phyloP scores from a whole-genome alignment of 2,888 invertebrate species.

The Copidosoma aretas region DNA sequence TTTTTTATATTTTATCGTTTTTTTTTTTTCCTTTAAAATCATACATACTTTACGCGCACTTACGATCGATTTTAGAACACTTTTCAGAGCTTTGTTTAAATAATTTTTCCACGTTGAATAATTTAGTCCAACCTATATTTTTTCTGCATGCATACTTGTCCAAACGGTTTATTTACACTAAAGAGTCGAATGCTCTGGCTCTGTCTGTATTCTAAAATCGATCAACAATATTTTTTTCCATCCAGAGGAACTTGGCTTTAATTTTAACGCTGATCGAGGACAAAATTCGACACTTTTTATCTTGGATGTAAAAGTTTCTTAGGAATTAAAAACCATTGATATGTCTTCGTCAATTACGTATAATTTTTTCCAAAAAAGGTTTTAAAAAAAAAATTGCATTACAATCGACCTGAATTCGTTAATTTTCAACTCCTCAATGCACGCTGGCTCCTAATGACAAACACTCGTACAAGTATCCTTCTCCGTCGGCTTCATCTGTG shows the following conservation, averaged over 20 bases:
- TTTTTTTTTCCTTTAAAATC: conserved; percentile 21
- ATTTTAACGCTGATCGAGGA: conserved; percentile 2
- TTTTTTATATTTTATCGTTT: not conserved
- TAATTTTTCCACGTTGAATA: not conserved
- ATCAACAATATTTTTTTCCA: conserved; percentile 8
- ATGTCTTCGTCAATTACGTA: not conserved
- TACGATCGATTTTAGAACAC: conserved; percentile 25
- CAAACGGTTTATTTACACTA: conserved; percentile 36
- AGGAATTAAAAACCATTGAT: conserved; percentile 10
- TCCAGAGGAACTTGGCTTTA: conserved; percentile 15
- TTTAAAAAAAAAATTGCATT: conserved; percentile 3
- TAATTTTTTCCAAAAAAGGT: not conserved
- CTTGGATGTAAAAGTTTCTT: not conserved
- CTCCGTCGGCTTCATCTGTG: conserved; percentile 1
- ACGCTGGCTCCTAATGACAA: conserved; percentile 37
- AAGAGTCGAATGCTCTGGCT: not conserved
- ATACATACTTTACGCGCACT: not conserved
- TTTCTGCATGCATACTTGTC: conserved; percentile 19
- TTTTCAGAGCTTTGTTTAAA: conserved; percentile 2
- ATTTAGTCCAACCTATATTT: conserved; percentile 15
- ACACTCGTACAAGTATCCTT: not conserved
- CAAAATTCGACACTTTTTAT: conserved; percentile 12
- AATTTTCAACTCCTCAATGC: not conserved
- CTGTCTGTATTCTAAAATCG: conserved; percentile 31
- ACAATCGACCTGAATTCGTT: not conserved